Percentiles rank a stretch among this genome's conserved stretches.
Evolutionary conservation across 1,140 invertebrate species (phyloP).

Genomic region (Drosophila biarmipes): DNA sequence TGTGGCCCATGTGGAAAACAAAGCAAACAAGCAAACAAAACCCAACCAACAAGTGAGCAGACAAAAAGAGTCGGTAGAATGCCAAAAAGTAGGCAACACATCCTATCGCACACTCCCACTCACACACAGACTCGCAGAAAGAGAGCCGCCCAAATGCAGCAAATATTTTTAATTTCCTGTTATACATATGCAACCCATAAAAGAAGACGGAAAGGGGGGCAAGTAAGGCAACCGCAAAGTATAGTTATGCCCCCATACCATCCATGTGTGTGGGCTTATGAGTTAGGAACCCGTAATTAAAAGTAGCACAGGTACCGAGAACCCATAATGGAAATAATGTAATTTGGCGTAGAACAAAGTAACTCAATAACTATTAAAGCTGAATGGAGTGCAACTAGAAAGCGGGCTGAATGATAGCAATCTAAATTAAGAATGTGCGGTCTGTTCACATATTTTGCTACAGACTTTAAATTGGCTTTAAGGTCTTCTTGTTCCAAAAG

Average conservation of each 20-base stretch:
- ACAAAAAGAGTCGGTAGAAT: conserved; percentile 35
- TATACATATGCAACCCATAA: conserved; percentile 27
- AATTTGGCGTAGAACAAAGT: conserved; percentile 2
- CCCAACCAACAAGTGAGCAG: conserved; percentile 53
- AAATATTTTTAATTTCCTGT: conserved; percentile 68
- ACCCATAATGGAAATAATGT: conserved; percentile 25
- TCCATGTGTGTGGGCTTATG: not conserved
- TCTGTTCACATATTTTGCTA: too few relatives aligned
- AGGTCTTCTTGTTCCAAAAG: too few relatives aligned
- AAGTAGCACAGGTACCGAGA: not conserved
- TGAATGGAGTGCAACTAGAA: not conserved
- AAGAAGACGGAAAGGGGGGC: not conserved
- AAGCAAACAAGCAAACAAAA: conserved; percentile 64
- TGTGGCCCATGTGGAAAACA: conserved; percentile 66
- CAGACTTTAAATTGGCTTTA: too few relatives aligned
- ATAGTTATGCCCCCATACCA: not conserved
- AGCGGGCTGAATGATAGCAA: not conserved
- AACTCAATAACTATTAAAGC: conserved; percentile 4
- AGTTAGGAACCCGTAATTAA: conserved; percentile 18
- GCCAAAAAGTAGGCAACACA: conserved; percentile 53
- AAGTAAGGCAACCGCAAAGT: conserved; percentile 18
- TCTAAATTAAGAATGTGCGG: too few relatives aligned
- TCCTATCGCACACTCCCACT: conserved; percentile 2
- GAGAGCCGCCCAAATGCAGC: conserved; percentile 27
- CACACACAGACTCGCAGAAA: not conserved